These are phyloP conservation scores for Drosophila ogumai DNA, from an alignment of 1,140 invertebrate genomes.

Conservation along the genomic window DNA sequence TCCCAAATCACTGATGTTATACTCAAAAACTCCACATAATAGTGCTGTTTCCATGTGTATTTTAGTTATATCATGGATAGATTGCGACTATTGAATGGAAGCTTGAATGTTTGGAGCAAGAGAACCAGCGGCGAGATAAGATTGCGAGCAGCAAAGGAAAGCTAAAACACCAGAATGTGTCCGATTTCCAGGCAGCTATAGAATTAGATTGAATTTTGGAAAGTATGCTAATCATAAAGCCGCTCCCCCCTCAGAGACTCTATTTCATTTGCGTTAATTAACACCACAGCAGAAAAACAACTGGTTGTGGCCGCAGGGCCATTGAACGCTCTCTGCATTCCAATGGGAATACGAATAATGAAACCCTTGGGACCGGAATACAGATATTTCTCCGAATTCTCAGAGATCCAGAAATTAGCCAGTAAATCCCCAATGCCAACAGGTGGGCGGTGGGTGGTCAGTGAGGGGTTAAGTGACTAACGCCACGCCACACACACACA, in stretches of 20 bases:
- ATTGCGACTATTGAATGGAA: slow-evolving; percentile 30
- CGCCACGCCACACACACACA: slow-evolving; percentile 21
- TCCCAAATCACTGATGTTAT: background rate
- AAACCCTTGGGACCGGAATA: background rate
- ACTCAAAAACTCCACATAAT: background rate
- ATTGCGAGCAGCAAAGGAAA: slow-evolving; percentile 10
- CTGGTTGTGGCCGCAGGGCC: slow-evolving; percentile 6
- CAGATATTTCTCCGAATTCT: background rate
- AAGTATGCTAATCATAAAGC: slow-evolving; percentile 24
- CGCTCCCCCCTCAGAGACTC: background rate
- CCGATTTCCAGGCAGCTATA: slow-evolving; percentile 6
- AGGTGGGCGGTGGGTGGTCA: slow-evolving; percentile 24
- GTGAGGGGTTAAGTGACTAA: slow-evolving; percentile 47
- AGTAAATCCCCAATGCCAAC: slow-evolving; percentile 15
- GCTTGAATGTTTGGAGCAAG: slow-evolving; percentile 19
- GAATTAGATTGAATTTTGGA: slow-evolving; percentile 1
- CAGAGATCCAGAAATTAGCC: slow-evolving; percentile 21
- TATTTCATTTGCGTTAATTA: background rate
- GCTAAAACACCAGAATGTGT: slow-evolving; percentile 9
- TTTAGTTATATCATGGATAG: slow-evolving; percentile 36
- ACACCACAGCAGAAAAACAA: background rate
- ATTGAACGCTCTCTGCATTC: background rate
- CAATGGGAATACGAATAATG: slow-evolving; percentile 6
- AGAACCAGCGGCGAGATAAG: slow-evolving; percentile 19
- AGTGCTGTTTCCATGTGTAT: slow-evolving; percentile 14